Base-by-base conservation (phyloP, 1,140 invertebrate species). In the Pseudomyrmex dendroicus region DNA sequence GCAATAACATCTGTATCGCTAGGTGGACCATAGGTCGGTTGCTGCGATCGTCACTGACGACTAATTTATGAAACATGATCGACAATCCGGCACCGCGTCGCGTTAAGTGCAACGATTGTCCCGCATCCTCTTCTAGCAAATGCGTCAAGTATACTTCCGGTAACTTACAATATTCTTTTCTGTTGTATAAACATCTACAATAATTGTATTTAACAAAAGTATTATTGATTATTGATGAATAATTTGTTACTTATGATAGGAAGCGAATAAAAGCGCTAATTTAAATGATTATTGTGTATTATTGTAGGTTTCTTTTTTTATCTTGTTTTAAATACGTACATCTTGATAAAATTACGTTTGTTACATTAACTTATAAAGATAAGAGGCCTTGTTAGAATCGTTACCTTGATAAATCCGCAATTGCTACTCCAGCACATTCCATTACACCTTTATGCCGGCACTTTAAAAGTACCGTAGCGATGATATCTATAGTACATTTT, bases 391-490 rank as follows among this genome's bases (percentile, higher is more conserved):
- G n/a, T 35, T 7, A 8, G 12, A 25, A 63, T 46, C 72, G 52
- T 54, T 87, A 93, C 93, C 85, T 92, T n/a, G 88, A 91, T 67
- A 95, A 95, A 57, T 92, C 90, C 89, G 94, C 95, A 73, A 97
- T 94, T 52, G 95, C 94, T 68, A 93, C 83, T 2, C 96, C 96
- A 1, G 96, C 96, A 15, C 96, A 94, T 93, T 98, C 97, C 73
- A 98, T 97, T 35, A 96, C 97, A 61, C 97, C 97, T 94, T 98
- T 97, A 90, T 97, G 97, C 10, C 97, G 94, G 89, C 96, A 97
- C 35, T 95, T 96, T 59, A 96, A 95, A 66, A 97, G 92, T 64
- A 97, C 95, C 35, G 92, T 93, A 73, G 95, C 94, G 50, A 96
- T 95, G 35, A 97, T 94, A 56, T 96, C 91, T 12, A 95, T 66